Conservation (phyloP, 2,797 vertebrate genomes). For the Cygnus olor region DNA sequence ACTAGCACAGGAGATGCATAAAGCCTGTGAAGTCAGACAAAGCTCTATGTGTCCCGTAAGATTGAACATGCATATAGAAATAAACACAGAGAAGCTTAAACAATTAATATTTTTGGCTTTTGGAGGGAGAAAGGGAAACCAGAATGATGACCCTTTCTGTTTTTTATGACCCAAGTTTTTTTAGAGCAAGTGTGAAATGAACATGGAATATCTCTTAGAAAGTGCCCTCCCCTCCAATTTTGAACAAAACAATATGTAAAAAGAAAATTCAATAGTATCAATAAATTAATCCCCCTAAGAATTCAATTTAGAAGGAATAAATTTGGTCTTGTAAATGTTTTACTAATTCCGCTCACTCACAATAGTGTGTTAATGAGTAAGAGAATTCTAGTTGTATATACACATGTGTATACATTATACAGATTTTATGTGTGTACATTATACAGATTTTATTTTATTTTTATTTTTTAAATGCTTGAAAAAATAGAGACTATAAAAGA, state of each 20-base stretch:
- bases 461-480: too few species aligned
- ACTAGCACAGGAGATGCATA: background rate
- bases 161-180: background rate
- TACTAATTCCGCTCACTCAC: background rate
- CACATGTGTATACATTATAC: too few species aligned
- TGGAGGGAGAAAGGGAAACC: background rate
- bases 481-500: background rate
- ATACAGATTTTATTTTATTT: too few species aligned
- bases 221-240: fast-evolving
- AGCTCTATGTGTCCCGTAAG: background rate
- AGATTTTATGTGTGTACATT: too few species aligned
- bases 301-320: background rate
- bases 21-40: background rate
- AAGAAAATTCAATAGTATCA: background rate
- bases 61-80: background rate
- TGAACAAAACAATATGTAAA: background rate
- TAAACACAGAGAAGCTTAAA: background rate
- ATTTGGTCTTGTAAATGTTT: background rate
- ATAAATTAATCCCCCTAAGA: background rate
- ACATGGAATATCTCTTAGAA: background rate
- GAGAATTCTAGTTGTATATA: background rate
- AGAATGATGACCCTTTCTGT: background rate
- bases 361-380: background rate
- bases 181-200: background rate
- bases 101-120: background rate